Base-by-base conservation (phyloP, 2,888 invertebrate species). In the Glaucopsyche alexis region DNA sequence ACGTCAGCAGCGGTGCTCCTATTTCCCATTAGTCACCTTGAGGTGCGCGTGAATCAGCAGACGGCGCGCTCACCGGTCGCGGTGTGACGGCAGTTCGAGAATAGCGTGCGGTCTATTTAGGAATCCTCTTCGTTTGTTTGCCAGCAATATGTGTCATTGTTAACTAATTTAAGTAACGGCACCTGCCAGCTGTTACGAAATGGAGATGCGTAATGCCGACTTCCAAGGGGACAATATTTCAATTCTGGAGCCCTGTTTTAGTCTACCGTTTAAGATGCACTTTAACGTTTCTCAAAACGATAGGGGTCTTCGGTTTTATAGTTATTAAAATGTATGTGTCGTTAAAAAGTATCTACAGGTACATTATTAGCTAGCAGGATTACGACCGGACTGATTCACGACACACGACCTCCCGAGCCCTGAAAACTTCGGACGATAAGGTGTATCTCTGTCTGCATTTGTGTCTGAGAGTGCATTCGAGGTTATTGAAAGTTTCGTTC, bases 101-200 rank as follows among this genome's bases (percentile, higher is more conserved):
- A 93, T 93, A 93, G 93, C 88, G 76, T 84, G 84, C 84, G 89
- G 83, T 88, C 92, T 92, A 92, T 93, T 93, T 93, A 89, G 86
- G 88, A 90, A 85, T 88, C 86, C 87, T 89, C 87, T 85, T 83
- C 82, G 90, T 90, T 90, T 91, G 92, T 92, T 92, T 93, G 92
- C 93, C 93, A 93, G 90, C 88, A 83, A 92, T 88, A 91, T 93
- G 93, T 93, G 93, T 93, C 93, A 93, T 93, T 93, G 93, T 93
- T 93, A 92, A 92, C 92, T 92, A 93, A 92, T 91, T 91, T 91
- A 89, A 92, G 93, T 90, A 90, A 90, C 91, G 84, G 79, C 87
- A 84, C 84, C 85, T 89, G 92, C 93, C 92, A 92, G 91, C 84
- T 87, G 87, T 92, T 93, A 90, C 92, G 87, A 89, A 87, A 91